Evolutionary conservation across 2,888 invertebrate species (phyloP).

Genomic region (Stenchaetothrips biformis): DNA sequence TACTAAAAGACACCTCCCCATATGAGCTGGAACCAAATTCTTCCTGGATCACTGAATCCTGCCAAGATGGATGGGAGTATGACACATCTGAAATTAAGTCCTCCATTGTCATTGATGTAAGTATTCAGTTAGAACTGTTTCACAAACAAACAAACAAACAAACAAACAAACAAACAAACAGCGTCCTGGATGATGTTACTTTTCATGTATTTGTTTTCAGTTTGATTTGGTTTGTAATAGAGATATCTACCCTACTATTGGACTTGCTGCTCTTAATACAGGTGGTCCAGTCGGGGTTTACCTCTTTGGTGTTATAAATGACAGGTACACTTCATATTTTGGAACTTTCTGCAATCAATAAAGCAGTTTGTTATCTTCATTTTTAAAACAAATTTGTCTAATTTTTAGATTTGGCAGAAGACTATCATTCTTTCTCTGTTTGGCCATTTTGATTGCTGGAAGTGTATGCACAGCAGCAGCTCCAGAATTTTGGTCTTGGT

Average conservation of each 20-base stretch:
- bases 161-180: not conserved
- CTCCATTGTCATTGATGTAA: conserved; percentile 78
- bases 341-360: conserved; percentile 12
- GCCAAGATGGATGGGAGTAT: conserved; percentile 75
- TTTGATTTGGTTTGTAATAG: conserved; percentile 84
- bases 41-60: conserved; percentile 62
- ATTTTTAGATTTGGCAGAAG: conserved; percentile 68
- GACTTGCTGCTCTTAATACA: conserved; percentile 76
- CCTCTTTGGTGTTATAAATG: conserved; percentile 78
- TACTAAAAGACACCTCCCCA: conserved; percentile 46
- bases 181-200: not conserved
- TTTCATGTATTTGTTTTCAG: conserved; percentile 50
- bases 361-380: not conserved
- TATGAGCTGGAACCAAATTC: conserved; percentile 48
- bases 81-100: conserved; percentile 63
- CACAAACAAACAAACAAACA: not conserved
- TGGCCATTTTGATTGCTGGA: conserved; percentile 73
- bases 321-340: conserved; percentile 49
- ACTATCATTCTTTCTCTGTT: conserved; percentile 77
- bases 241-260: conserved; percentile 81
- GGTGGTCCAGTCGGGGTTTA: conserved; percentile 89
- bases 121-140: not conserved
- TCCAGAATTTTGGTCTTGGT: conserved; percentile 77
- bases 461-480: conserved; percentile 76
- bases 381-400: conserved; percentile 26